These are phyloP conservation scores for Aspiorhynchus laticeps DNA, from an alignment of 2,113 vertebrate species.

Conservation along the genomic window DNA sequence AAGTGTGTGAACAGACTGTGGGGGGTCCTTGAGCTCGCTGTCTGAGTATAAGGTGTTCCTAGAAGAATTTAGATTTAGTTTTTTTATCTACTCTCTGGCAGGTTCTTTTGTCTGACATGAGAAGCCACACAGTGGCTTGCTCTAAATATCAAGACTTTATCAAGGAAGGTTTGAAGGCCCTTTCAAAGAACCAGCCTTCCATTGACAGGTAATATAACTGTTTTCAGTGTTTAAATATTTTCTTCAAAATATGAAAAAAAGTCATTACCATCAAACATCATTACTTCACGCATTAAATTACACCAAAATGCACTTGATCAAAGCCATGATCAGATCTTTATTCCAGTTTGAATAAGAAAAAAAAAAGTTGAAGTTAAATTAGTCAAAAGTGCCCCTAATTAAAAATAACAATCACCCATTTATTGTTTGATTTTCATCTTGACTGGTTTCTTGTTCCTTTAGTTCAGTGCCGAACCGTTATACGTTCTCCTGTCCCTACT, in stretches of 20 bases:
- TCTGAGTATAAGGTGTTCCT: background rate
- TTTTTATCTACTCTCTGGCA: constrained; percentile 58
- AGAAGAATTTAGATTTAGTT: background rate
- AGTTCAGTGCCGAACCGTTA: constrained; percentile 93
- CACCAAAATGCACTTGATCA: background rate
- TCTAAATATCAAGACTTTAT: constrained; percentile 93
- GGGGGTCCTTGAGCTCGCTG: background rate
- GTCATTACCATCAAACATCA: too few relatives aligned
- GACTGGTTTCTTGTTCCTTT: constrained; percentile 29
- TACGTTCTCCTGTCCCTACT: constrained; percentile 95
- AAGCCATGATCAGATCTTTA: background rate
- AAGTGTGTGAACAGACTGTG: background rate
- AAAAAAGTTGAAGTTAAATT: background rate
- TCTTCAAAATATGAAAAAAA: too few relatives aligned
- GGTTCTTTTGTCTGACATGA: constrained; percentile 90
- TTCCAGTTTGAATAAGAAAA: background rate
- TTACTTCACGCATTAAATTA: background rate
- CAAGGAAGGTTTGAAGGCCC: constrained; percentile 91
- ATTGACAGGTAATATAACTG: constrained; percentile 77
- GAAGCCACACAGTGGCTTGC: constrained; percentile 86
- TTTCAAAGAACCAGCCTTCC: constrained; percentile 84
- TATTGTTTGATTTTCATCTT: background rate
- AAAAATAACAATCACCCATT: background rate
- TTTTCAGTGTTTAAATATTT: background rate
- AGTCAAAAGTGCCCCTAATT: background rate